Evolutionary conservation across 2,888 invertebrate genomes (phyloP).

Genomic region (Lysandra bellargus): DNA sequence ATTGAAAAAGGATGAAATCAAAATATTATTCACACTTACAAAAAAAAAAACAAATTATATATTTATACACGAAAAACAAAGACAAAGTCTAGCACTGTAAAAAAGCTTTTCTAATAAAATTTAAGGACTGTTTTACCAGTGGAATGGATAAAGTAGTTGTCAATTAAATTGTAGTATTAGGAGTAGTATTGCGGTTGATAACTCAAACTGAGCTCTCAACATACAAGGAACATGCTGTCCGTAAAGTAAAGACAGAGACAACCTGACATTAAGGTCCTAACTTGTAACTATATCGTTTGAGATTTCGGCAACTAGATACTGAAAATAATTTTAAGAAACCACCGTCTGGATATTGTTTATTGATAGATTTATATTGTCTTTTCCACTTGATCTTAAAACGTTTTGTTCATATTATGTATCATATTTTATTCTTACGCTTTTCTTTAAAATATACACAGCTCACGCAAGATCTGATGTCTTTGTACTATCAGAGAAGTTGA

Average conservation of each 20-base stretch:
- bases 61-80: not conserved
- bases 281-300: not conserved
- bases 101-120: constrained; percentile 1
- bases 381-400: not conserved
- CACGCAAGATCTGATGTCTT: not conserved
- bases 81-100: not conserved
- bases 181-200: not conserved
- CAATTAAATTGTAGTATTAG: not conserved
- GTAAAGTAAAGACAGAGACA: not conserved
- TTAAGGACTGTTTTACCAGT: not conserved
- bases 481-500: no score
- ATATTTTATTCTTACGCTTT: not conserved
- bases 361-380: not conserved
- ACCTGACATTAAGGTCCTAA: not conserved
- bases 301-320: not conserved
- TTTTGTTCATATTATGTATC: not conserved
- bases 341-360: not conserved
- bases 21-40: not conserved
- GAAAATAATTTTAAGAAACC: constrained; percentile 13
- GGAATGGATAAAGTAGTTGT: not conserved
- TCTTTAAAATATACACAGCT: not conserved
- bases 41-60: not conserved
- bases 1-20: not conserved
- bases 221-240: not conserved
- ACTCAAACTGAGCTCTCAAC: not conserved